Evolutionary conservation across 2,797 vertebrate species (phyloP).

Genomic region (Rhynchotus rufescens): DNA sequence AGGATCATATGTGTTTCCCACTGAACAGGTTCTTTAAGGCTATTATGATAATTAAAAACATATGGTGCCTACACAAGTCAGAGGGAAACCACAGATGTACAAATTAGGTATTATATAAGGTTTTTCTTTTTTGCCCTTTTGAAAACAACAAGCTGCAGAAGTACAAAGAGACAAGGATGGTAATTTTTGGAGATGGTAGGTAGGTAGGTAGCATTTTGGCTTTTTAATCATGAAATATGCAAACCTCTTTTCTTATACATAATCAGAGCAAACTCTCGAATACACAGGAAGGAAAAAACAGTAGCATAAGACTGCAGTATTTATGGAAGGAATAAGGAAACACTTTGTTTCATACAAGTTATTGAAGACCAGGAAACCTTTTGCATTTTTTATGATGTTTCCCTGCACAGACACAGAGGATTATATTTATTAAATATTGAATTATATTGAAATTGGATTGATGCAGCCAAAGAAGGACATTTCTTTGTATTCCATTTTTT

Average conservation of each 20-base stretch:
- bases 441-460: conserved; percentile 79
- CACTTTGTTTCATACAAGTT: conserved; percentile 65
- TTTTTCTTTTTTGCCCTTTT: conserved; percentile 80
- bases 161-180: conserved; percentile 69
- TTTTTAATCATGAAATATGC: conserved; percentile 72
- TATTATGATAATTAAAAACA: conserved; percentile 95
- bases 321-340: conserved; percentile 68
- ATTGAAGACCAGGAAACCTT: conserved; percentile 67
- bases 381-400: conserved; percentile 79
- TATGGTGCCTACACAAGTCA: conserved; percentile 87
- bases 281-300: neutral
- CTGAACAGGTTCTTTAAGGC: conserved; percentile 91
- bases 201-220: conserved; percentile 68
- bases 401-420: conserved; percentile 71
- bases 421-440: conserved; percentile 82
- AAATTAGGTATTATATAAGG: conserved; percentile 89
- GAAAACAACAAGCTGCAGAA: conserved; percentile 67
- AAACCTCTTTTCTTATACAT: conserved; percentile 66
- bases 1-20: conserved; percentile 83
- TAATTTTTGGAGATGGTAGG: conserved; percentile 47
- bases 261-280: conserved; percentile 61
- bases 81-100: conserved; percentile 88
- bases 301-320: conserved; percentile 56
- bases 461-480: conserved; percentile 74
- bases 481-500: conserved; percentile 71